Conservation (phyloP, 2,888 invertebrate genomes). For the Spisula subtruncata region DNA sequence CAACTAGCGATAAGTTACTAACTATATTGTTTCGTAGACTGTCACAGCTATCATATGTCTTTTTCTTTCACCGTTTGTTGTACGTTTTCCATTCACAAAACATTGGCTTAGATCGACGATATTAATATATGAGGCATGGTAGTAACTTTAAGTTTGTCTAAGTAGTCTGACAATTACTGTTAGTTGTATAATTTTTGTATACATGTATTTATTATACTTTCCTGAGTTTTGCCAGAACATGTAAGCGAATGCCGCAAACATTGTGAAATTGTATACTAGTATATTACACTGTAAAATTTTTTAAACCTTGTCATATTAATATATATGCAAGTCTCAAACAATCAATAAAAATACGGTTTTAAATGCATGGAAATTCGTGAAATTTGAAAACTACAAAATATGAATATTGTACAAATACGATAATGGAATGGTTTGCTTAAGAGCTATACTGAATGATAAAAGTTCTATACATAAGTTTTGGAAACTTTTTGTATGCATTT, state of each 20-base stretch:
- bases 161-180: background rate
- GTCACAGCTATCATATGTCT: background rate
- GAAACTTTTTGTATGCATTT: too few relatives aligned
- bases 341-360: background rate
- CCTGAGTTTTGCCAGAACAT: too few relatives aligned
- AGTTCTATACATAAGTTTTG: too few relatives aligned
- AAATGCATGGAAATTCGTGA: background rate
- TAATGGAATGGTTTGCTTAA: background rate
- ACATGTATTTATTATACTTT: background rate
- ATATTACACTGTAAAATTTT: too few relatives aligned
- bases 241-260: background rate
- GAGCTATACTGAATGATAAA: too few relatives aligned
- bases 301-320: background rate
- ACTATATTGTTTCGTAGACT: background rate
- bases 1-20: background rate
- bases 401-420: background rate
- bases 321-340: background rate
- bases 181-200: background rate
- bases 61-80: background rate
- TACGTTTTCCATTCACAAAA: conserved; percentile 19
- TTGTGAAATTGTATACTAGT: background rate
- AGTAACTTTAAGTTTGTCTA: background rate
- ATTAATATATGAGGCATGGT: background rate
- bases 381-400: background rate
- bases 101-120: background rate